Evolutionary conservation across 2,888 invertebrate species (phyloP).

Genomic region (Trilocha varians): DNA sequence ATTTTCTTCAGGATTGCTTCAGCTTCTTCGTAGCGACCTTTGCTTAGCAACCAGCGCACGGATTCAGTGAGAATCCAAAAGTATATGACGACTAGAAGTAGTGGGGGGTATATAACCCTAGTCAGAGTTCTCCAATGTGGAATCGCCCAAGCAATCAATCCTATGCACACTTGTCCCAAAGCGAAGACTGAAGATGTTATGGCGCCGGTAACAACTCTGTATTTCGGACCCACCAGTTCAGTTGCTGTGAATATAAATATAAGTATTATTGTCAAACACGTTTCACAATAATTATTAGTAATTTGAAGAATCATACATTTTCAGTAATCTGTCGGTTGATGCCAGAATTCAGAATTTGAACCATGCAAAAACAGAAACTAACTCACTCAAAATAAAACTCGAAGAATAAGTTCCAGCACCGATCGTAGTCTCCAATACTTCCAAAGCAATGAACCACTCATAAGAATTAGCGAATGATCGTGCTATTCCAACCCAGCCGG

Average conservation of each 20-base stretch:
- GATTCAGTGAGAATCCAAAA: constrained; percentile 81
- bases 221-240: constrained; percentile 82
- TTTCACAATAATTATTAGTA: no score
- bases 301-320: no score
- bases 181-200: constrained; percentile 80
- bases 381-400: constrained; percentile 80
- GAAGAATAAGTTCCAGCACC: constrained; percentile 81
- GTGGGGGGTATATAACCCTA: constrained; percentile 78
- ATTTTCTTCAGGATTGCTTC: constrained; percentile 74
- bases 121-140: constrained; percentile 80
- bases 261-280: no score
- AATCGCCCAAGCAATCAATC: constrained; percentile 78
- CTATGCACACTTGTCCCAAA: constrained; percentile 78
- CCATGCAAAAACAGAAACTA: background rate
- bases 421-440: constrained; percentile 80
- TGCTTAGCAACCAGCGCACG: constrained; percentile 83
- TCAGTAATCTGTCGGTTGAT: no score
- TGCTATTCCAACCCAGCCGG: constrained; percentile 77
- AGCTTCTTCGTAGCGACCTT: constrained; percentile 77
- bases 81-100: constrained; percentile 76
- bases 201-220: constrained; percentile 80
- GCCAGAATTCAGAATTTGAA: background rate
- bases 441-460: constrained; percentile 78
- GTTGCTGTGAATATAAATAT: constrained; percentile 61
- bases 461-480: constrained; percentile 81